Conservation (phyloP, 2,797 vertebrate species). For the Perodicticus potto region DNA sequence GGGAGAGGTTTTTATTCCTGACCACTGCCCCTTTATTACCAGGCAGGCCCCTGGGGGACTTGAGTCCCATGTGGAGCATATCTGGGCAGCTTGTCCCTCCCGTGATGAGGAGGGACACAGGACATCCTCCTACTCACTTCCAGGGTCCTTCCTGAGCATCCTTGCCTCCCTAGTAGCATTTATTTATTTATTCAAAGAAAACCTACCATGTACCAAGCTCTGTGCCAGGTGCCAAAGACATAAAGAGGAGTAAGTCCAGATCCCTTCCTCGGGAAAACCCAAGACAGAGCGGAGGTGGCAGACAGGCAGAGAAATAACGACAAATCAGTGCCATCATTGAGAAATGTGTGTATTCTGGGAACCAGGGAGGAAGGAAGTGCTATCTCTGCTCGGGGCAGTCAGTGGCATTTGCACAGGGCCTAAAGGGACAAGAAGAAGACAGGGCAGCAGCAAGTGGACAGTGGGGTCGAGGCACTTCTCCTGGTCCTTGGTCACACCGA, state of each 20-base stretch:
- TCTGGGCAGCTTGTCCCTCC: not conserved
- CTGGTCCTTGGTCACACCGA: not conserved
- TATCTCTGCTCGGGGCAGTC: not conserved
- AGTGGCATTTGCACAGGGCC: not conserved
- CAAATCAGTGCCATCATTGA: not conserved
- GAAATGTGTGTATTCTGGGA: conserved; percentile 44
- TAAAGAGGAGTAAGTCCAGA: conserved; percentile 54
- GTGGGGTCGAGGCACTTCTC: not conserved
- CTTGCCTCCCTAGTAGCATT: not conserved
- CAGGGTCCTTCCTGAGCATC: not conserved
- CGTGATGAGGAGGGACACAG: not conserved
- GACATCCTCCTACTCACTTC: not conserved
- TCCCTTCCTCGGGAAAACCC: conserved; percentile 47
- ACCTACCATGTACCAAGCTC: conserved; percentile 26
- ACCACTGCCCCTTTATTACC: not conserved
- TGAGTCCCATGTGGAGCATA: not conserved
- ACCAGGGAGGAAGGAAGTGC: not conserved
- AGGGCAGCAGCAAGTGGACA: not conserved
- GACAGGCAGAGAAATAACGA: not conserved
- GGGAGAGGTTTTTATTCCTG: not conserved
- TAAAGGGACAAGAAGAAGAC: not conserved
- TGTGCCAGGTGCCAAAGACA: conserved; percentile 31
- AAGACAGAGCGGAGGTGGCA: conserved; percentile 52
- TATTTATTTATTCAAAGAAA: conserved; percentile 58
- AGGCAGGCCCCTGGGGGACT: not conserved